Evolutionary conservation across 2,113 vertebrate species (phyloP).

Genomic region (Varanus komodoensis): DNA sequence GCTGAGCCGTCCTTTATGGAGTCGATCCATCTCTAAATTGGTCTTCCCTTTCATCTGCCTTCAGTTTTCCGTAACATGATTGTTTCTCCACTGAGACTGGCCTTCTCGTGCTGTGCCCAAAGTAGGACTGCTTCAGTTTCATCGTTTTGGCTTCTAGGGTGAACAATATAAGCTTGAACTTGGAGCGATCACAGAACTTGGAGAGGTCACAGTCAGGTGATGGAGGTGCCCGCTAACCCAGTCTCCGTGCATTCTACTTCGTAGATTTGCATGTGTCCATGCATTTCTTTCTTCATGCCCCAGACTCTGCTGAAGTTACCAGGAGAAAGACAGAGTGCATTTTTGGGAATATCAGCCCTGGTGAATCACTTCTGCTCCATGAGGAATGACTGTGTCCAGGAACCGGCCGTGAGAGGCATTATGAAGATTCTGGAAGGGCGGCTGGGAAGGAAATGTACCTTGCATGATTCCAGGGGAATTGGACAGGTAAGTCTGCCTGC

Average conservation of each 20-base stretch:
- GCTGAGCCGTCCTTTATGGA: too few relatives aligned
- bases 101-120: too few relatives aligned
- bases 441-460: constrained; percentile 73
- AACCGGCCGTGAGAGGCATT: constrained; percentile 79
- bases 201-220: too few relatives aligned
- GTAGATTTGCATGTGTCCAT: not conserved
- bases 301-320: constrained; percentile 81
- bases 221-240: not conserved
- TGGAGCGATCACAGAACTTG: too few relatives aligned
- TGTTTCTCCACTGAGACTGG: too few relatives aligned
- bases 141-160: too few relatives aligned
- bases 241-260: not conserved
- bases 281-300: constrained; percentile 26
- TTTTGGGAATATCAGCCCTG: constrained; percentile 82
- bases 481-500: constrained; percentile 60
- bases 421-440: constrained; percentile 73
- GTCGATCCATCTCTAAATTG: too few relatives aligned
- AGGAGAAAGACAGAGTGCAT: constrained; percentile 68
- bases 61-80: too few relatives aligned
- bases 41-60: too few relatives aligned
- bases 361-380: constrained; percentile 80
- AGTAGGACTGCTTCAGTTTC: too few relatives aligned
- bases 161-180: too few relatives aligned
- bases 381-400: constrained; percentile 67
- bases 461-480: constrained; percentile 38